These are phyloP conservation scores for Montipora foliosa DNA, from an alignment of 64 coral and sea anemone species.

Conservation along the genomic window DNA sequence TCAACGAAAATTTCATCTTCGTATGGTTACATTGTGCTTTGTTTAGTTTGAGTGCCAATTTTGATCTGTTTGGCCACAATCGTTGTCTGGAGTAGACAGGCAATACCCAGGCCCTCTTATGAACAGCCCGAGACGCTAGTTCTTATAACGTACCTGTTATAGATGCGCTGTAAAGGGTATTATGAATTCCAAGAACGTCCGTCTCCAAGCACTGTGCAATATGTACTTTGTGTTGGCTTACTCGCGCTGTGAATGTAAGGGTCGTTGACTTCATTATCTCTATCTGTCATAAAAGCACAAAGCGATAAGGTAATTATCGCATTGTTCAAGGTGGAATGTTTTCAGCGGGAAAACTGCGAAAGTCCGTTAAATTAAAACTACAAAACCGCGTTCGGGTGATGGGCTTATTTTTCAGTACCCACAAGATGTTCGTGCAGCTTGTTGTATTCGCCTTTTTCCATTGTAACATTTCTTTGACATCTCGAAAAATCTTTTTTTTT, in stretches of 20 bases:
- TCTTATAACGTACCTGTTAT: neutral
- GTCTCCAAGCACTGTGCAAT: no score
- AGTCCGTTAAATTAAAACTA: neutral
- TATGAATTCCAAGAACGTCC: no score
- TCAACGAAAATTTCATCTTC: neutral
- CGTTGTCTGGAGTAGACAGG: neutral
- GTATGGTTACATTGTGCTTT: neutral
- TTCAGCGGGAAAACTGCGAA: neutral
- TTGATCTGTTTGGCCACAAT: neutral
- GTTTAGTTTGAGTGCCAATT: neutral
- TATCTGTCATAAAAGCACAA: neutral
- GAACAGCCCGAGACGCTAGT: neutral
- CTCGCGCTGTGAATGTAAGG: neutral
- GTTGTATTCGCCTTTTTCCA: no score
- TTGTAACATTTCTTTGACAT: no score
- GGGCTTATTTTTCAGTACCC: no score
- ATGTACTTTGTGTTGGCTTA: neutral
- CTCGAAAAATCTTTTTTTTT: no score
- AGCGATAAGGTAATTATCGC: constrained; percentile 31
- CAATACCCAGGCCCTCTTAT: neutral
- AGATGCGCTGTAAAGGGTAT: neutral
- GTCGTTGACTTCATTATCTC: constrained; percentile 7
- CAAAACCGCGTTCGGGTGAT: no score
- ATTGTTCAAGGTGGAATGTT: neutral
- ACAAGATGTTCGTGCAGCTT: no score